Evolutionary conservation across 2,113 vertebrate genomes (phyloP).

Genomic region (Caracal caracal): DNA sequence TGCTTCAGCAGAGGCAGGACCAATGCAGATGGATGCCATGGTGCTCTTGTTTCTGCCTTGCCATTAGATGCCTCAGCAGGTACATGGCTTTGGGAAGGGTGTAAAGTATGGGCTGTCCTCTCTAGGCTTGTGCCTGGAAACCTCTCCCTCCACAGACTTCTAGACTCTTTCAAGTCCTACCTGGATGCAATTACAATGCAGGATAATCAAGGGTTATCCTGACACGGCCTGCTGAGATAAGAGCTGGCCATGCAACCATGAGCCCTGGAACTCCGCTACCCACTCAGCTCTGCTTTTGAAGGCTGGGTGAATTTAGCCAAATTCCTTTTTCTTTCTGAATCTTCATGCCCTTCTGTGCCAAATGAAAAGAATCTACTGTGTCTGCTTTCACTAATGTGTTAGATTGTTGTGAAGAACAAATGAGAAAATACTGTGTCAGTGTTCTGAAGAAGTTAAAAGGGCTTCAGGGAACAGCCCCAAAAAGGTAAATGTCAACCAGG

Average conservation of each 20-base stretch:
- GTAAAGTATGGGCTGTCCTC: neutral
- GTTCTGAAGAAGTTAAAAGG: constrained; percentile 57
- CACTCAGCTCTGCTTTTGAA: neutral
- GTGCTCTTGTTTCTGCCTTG: neutral
- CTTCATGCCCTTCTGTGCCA: constrained; percentile 12
- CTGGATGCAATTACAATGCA: neutral
- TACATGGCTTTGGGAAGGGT: neutral
- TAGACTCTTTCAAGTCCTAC: neutral
- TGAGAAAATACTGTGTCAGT: constrained; percentile 29
- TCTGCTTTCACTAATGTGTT: constrained; percentile 39
- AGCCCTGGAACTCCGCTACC: neutral
- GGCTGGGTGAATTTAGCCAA: neutral
- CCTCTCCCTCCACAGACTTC: neutral
- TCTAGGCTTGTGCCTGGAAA: neutral
- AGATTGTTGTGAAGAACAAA: constrained; percentile 44
- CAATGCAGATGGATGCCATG: neutral
- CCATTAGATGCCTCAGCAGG: neutral
- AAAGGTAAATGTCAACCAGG: constrained; percentile 60
- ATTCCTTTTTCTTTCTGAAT: constrained; percentile 51
- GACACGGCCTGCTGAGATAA: neutral
- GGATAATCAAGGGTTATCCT: neutral
- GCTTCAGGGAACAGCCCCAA: constrained; percentile 23
- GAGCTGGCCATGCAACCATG: neutral
- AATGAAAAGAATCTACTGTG: constrained; percentile 18
- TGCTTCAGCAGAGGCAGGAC: neutral